phyloP scores from a whole-genome alignment of 2,797 vertebrate genomes.

The Chelidonichthys spinosus region DNA sequence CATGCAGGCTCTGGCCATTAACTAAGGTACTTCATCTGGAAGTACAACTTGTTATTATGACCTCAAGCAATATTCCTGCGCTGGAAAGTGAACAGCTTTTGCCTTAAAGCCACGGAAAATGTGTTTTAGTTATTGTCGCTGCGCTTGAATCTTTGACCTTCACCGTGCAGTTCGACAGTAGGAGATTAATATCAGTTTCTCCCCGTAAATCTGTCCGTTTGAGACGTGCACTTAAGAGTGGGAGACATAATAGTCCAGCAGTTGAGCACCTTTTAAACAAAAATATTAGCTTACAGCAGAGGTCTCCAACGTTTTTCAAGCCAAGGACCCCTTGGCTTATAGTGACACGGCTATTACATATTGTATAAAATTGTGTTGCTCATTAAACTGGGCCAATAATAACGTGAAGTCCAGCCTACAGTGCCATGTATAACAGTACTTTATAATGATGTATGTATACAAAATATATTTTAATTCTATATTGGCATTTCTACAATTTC shows the following conservation, averaged over 20 bases:
- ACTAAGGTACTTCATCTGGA: constrained; percentile 27
- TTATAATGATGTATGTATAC: too few relatives aligned
- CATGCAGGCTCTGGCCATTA: constrained; percentile 25
- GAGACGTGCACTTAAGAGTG: too few relatives aligned
- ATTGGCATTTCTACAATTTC: too few relatives aligned
- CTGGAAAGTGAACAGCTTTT: neutral
- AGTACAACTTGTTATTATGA: constrained; percentile 15
- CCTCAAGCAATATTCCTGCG: constrained; percentile 1
- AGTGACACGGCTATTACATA: too few relatives aligned
- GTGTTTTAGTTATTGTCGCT: constrained; percentile 17
- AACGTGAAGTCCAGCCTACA: too few relatives aligned
- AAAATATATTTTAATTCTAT: too few relatives aligned
- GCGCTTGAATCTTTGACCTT: constrained; percentile 24
- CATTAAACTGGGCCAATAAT: too few relatives aligned
- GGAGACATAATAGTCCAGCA: neutral
- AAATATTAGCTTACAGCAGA: neutral
- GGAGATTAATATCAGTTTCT: neutral
- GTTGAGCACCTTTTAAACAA: neutral
- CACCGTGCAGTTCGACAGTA: neutral
- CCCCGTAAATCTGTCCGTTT: neutral
- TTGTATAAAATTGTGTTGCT: too few relatives aligned
- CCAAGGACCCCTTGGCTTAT: too few relatives aligned
- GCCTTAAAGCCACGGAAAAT: neutral
- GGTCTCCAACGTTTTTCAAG: too few relatives aligned
- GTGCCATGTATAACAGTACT: too few relatives aligned